Conservation (phyloP, 2,113 vertebrate species). For the Anhinga rufa region DNA sequence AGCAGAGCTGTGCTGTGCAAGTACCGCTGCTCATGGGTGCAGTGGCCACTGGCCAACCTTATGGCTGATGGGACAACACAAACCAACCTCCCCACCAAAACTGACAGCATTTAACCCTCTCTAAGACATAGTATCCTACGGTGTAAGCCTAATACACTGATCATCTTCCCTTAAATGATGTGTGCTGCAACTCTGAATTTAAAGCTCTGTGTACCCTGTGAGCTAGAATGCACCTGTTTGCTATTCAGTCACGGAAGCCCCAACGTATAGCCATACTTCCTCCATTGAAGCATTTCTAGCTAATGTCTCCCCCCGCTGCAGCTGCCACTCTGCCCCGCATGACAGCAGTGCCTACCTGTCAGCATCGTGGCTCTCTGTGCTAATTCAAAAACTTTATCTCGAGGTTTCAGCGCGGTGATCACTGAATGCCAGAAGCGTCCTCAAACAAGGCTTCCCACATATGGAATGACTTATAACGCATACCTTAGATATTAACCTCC, state of each 20-base stretch:
- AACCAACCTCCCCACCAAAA: neutral
- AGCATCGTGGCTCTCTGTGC: neutral
- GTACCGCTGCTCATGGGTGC: fast-evolving
- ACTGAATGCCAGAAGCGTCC: neutral
- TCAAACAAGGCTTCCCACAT: neutral
- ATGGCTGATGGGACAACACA: neutral
- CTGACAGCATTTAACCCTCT: neutral
- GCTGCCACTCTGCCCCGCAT: no score
- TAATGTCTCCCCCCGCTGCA: neutral
- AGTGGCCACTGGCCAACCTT: fast-evolving
- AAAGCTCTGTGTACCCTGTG: neutral
- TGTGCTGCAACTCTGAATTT: no score
- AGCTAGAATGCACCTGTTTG: fast-evolving
- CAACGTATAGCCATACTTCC: no score
- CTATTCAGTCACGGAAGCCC: neutral
- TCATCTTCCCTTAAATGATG: neutral
- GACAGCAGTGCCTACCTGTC: no score
- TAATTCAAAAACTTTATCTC: neutral
- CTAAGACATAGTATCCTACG: neutral
- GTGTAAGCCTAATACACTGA: neutral
- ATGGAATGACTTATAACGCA: neutral
- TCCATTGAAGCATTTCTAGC: neutral
- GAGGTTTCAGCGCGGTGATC: neutral
- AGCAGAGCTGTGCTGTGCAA: neutral
- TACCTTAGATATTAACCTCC: neutral